Conservation (phyloP, 2,113 vertebrate genomes). For the Paradisaea rubra region DNA sequence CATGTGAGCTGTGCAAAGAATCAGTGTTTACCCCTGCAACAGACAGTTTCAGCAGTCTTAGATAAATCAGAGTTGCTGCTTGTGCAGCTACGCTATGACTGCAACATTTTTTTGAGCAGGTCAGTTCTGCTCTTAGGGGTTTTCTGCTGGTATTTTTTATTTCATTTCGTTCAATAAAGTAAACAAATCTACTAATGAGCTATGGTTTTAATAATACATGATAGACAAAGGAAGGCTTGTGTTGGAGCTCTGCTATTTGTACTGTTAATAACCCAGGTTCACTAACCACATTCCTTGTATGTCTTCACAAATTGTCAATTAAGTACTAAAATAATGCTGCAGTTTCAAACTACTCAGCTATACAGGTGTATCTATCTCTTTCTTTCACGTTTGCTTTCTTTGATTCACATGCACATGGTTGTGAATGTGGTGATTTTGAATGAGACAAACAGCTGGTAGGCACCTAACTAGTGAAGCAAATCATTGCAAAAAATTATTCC, state of each 20-base stretch:
- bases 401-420: not conserved
- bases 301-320: not conserved
- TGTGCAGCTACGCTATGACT: not conserved
- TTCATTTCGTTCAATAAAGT: not conserved
- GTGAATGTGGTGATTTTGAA: not conserved
- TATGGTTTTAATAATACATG: not conserved
- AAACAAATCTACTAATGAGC: not conserved
- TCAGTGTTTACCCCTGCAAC: not conserved
- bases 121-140: not conserved
- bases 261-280: not conserved
- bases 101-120: not conserved
- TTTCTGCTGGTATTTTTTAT: not conserved
- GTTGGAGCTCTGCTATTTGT: not conserved
- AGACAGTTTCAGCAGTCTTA: not conserved
- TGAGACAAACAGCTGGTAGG: not conserved
- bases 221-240: not conserved
- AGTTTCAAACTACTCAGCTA: not conserved
- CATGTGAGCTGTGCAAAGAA: not conserved
- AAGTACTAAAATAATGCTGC: not conserved
- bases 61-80: not conserved
- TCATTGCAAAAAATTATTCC: not conserved
- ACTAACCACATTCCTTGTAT: not conserved
- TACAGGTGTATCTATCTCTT: not conserved
- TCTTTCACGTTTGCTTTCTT: not conserved
- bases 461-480: not conserved